Percentiles rank a stretch among this genome's conserved stretches.
Conservation (phyloP, 2,113 vertebrate species). For the Riparia riparia region DNA sequence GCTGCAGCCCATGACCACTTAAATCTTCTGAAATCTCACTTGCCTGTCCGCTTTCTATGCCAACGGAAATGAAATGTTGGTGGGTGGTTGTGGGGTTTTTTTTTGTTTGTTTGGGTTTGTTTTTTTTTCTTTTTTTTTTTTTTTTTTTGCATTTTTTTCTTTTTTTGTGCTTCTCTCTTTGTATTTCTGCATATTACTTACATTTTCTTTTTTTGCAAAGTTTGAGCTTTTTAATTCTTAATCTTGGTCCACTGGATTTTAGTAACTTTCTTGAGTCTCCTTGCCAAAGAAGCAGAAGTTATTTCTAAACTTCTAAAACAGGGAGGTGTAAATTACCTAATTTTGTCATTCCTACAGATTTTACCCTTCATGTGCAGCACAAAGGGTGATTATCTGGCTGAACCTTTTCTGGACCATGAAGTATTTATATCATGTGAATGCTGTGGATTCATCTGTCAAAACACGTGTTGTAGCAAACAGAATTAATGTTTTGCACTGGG, state of each 20-base stretch:
- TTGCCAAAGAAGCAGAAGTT: neutral
- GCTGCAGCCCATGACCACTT: neutral
- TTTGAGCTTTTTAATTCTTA: neutral
- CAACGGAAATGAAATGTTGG: neutral
- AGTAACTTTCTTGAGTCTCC: neutral
- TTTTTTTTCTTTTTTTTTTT: no score
- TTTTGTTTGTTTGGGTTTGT: no score
- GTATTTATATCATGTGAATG: neutral
- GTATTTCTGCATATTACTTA: neutral
- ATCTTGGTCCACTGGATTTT: neutral
- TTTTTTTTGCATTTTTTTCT: no score
- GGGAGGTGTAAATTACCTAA: neutral
- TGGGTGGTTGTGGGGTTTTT: no score
- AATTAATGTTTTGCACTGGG: neutral
- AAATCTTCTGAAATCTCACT: neutral
- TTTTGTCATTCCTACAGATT: neutral
- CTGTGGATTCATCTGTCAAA: neutral
- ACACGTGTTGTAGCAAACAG: neutral
- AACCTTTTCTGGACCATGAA: neutral
- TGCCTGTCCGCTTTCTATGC: neutral
- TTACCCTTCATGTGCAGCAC: accelerated
- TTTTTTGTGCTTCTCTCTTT: neutral
- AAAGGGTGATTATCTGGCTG: neutral
- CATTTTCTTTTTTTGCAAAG: neutral
- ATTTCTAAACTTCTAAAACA: neutral